Conservation (phyloP, 2,113 vertebrate species). For the Gila orcuttii region DNA sequence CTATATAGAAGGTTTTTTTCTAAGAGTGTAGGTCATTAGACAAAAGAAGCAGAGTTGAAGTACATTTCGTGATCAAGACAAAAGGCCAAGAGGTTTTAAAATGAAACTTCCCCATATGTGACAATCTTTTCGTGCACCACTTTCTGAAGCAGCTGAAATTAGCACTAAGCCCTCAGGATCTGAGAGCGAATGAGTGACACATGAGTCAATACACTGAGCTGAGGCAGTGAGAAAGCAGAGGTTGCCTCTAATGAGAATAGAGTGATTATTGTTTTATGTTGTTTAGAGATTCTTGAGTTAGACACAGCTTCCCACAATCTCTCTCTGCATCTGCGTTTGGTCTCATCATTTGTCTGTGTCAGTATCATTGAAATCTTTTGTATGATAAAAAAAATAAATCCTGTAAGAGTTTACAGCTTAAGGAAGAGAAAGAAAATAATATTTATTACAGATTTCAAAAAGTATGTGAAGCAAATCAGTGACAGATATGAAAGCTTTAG, state of each 20-base stretch:
- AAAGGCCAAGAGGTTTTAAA: constrained; percentile 6
- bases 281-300: constrained; percentile 11
- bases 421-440: not conserved
- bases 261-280: constrained; percentile 8
- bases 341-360: constrained; percentile 27
- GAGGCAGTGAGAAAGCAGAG: not conserved
- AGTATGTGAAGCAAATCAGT: not conserved
- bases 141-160: constrained; percentile 21
- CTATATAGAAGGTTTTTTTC: too few relatives aligned
- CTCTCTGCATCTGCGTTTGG: not conserved
- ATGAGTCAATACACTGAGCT: not conserved
- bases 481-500: not conserved
- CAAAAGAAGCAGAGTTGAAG: not conserved
- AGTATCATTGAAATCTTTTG: constrained; percentile 13
- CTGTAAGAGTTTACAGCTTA: constrained; percentile 1
- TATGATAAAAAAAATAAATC: not conserved
- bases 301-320: not conserved
- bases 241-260: constrained; percentile 18
- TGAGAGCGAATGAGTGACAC: not conserved
- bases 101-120: not conserved
- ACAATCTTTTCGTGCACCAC: not conserved
- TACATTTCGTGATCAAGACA: constrained; percentile 14
- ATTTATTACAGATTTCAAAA: not conserved
- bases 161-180: constrained; percentile 21
- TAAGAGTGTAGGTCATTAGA: not conserved